Evolutionary conservation across 2,888 invertebrate species (phyloP), one percentile per base, ranked within the genome.

Genomic region (Leptura quadrifasciata): DNA sequence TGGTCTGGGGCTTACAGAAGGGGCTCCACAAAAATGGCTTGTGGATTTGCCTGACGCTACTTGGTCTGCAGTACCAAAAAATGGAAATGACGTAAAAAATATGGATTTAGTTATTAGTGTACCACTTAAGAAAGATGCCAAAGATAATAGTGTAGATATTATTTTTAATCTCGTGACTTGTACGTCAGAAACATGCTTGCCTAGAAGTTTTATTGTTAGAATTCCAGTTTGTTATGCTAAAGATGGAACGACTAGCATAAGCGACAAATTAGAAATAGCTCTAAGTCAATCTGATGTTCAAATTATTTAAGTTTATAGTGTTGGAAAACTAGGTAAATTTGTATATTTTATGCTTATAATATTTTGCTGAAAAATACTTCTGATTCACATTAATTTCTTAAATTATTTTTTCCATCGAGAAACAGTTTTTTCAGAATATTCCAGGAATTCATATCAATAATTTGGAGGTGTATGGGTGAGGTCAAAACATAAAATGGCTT

Each of bases 1-100:
- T 18, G 90, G 88, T 54, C 85, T 92, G 3, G 91, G 91, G 82
- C 88, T 92, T 55, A 92, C 91, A 8, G 80, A 87, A 2, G 91
- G 90, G 60, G 92, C 92, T 0, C 91, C 92, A 1, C 92, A 93
- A 83, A 90, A 87, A 76, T 93, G 93, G 93, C 72, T 79, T 35
- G 84, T 87, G 20, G 79, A 85, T 69, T 73, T 88, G 24, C 87
- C 88, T 2, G 85, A 85, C 79, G 76, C 82, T 6, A 83, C 85
- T n/a, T 89, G 88, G 86, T 87, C 87, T 17, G 87, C 86, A 77
- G 86, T 86, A 47, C 88, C 88, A 12, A 83, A 80, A 75, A 85
- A 81, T 79, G 88, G 88, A 52, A 81, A 75, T 27, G 80, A 83
- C 75, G 72, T 86, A 18, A 83, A 84, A 57, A 81, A 85, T 74